Evolutionary conservation across 1,140 invertebrate species (phyloP).

Genomic region (Drosophila erecta): DNA sequence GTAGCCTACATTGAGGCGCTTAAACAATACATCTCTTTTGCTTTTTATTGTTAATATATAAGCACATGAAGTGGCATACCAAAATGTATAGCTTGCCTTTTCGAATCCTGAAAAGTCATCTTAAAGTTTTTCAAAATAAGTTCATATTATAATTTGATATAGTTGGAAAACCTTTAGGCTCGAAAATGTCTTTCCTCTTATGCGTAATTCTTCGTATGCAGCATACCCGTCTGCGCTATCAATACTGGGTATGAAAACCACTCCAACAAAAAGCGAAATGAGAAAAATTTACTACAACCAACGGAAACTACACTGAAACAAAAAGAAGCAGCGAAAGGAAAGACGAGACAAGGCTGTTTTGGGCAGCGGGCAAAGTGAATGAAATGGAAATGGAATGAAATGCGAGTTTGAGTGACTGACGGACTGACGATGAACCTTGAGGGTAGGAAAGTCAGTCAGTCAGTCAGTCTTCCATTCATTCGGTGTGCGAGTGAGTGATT

Average conservation of each 20-base stretch:
- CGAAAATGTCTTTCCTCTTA: too few species aligned
- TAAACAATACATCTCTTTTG: background rate
- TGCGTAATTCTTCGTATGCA: too few species aligned
- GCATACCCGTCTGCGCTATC: background rate
- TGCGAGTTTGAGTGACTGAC: conserved; percentile 57
- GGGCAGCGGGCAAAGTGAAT: conserved; percentile 62
- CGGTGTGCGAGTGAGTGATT: conserved; percentile 26
- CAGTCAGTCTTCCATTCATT: conserved; percentile 8
- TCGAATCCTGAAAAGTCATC: too few species aligned
- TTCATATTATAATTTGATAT: too few species aligned
- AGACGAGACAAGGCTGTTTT: conserved; percentile 54
- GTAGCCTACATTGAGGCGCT: background rate
- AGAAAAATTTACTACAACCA: conserved; percentile 75
- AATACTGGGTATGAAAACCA: conserved; percentile 54
- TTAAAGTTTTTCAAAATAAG: too few species aligned
- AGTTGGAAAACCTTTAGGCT: too few species aligned
- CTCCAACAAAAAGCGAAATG: conserved; percentile 81
- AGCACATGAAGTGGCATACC: too few species aligned
- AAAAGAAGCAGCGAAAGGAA: conserved; percentile 19
- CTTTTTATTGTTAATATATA: too few species aligned
- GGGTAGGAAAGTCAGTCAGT: conserved; percentile 42
- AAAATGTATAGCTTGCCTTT: too few species aligned
- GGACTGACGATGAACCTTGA: conserved; percentile 45
- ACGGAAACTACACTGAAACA: conserved; percentile 67
- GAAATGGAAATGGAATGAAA: conserved; percentile 51